A percentile compares a stretch with the other conserved stretches of the same genome.
Evolutionary conservation across 2,797 vertebrate species (phyloP).

Genomic region (Onychomys leucogaster): DNA sequence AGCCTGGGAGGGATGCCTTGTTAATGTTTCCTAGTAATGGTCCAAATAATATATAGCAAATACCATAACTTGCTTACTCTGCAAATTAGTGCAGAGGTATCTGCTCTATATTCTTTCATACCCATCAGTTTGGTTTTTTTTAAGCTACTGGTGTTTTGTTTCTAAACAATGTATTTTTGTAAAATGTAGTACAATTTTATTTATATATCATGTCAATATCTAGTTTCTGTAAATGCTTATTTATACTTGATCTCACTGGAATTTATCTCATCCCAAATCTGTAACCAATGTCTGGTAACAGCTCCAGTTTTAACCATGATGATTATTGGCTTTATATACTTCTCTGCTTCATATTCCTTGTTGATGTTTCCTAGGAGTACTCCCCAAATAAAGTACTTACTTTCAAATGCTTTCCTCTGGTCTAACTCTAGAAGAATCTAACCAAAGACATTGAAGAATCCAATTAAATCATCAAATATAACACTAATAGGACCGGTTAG

Average conservation of each 20-base stretch:
- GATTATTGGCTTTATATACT: constrained; percentile 34
- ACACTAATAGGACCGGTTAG: not conserved
- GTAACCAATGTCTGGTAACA: not conserved
- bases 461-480: constrained; percentile 41
- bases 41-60: not conserved
- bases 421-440: constrained; percentile 45
- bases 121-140: not conserved
- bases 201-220: not conserved
- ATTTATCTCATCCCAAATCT: not conserved
- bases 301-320: not conserved
- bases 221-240: not conserved
- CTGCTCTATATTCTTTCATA: not conserved
- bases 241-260: not conserved
- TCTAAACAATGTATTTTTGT: not conserved
- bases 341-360: not conserved
- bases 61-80: not conserved
- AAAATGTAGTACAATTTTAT: constrained; percentile 19
- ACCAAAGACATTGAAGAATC: not conserved
- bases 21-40: not conserved
- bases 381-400: constrained; percentile 40
- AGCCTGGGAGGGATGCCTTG: not conserved
- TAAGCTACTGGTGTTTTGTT: not conserved
- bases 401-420: constrained; percentile 32
- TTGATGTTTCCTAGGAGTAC: constrained; percentile 4
- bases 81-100: not conserved